phyloP scores from a whole-genome alignment of 2,888 invertebrate species.

The Falcaria lacertinaria region DNA sequence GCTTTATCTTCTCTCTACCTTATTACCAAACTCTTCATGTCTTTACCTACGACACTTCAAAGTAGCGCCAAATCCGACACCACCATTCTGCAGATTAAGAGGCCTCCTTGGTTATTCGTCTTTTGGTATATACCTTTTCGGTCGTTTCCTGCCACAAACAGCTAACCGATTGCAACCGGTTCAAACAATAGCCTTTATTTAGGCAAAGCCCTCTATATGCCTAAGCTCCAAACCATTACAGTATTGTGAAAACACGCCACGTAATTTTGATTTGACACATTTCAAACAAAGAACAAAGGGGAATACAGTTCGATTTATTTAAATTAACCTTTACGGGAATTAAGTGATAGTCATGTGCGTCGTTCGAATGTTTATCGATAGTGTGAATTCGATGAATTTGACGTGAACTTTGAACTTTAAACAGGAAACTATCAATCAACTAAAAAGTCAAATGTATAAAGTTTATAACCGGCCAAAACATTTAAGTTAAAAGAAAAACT shows the following conservation, averaged over 20 bases:
- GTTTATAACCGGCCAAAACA: no score
- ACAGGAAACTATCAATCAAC: background rate
- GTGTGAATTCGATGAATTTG: background rate
- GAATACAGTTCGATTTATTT: background rate
- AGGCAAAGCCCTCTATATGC: no score
- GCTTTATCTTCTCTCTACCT: no score
- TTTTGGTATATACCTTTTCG: no score
- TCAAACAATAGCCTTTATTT: background rate
- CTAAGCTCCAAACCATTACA: slow-evolving; percentile 14
- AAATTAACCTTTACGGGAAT: slow-evolving; percentile 1
- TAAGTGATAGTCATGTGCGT: background rate
- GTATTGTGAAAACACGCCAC: slow-evolving; percentile 39
- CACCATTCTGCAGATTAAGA: no score
- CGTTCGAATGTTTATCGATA: background rate
- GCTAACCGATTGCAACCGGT: background rate
- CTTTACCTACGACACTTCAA: no score
- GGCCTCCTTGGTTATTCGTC: no score
- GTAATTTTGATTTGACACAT: slow-evolving; percentile 40
- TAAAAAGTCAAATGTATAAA: no score
- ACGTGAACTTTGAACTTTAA: background rate
- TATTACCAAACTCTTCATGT: no score
- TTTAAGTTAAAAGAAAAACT: no score
- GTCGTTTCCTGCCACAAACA: background rate
- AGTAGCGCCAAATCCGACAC: no score
- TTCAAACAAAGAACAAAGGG: slow-evolving; percentile 28